Percentiles rank a stretch among this genome's conserved stretches.
Conservation (phyloP, 2,888 invertebrate genomes). For the Xestia c-nigrum region DNA sequence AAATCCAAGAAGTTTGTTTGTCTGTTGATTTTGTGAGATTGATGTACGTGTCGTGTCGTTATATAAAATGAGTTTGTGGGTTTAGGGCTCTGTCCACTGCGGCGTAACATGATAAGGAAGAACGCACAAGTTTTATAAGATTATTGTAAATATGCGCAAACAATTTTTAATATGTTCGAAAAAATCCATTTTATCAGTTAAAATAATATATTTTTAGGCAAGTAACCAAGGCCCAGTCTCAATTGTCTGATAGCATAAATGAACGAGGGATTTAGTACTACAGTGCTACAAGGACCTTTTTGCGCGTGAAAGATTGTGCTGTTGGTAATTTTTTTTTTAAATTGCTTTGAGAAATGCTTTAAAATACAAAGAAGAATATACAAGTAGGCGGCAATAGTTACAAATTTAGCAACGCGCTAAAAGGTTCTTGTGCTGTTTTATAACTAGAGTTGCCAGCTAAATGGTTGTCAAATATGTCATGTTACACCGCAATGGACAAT, state of each 20-base stretch:
- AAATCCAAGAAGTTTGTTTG: conserved; percentile 50
- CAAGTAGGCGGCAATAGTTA: background rate
- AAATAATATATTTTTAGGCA: background rate
- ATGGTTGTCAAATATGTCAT: conserved; percentile 1
- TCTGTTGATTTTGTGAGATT: conserved; percentile 60
- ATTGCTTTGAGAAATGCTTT: background rate
- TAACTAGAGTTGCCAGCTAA: background rate
- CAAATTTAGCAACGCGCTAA: background rate
- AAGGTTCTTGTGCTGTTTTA: background rate
- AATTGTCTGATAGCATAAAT: background rate
- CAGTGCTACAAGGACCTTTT: background rate
- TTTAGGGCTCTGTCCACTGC: conserved; percentile 29
- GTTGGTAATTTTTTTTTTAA: background rate
- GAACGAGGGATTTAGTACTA: background rate
- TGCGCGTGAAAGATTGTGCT: background rate
- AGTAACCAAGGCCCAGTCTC: no score
- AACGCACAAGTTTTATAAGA: conserved; percentile 47
- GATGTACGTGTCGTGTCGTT: conserved; percentile 59
- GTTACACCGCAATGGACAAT: conserved; percentile 46
- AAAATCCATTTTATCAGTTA: background rate
- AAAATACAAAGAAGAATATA: background rate
- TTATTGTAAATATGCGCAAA: conserved; percentile 23
- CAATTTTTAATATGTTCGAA: no score
- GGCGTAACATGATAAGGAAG: conserved; percentile 19
- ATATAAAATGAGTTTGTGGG: conserved; percentile 46